Base-by-base conservation (phyloP, 1,140 invertebrate species). In the Drosophila parabipectinata region DNA sequence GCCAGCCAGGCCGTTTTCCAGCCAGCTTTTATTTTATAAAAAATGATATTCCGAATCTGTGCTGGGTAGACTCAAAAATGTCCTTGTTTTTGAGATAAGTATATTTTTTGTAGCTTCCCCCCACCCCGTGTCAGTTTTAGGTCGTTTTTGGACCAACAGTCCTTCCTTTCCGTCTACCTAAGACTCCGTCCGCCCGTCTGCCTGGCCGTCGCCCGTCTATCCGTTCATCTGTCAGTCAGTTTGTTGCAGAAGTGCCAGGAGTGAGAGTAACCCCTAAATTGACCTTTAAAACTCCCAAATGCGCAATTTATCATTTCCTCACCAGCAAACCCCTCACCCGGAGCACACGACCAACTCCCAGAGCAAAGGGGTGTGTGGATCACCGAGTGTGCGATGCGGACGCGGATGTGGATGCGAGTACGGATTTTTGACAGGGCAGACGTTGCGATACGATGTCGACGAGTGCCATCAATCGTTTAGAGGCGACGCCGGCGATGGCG, bases 221-320 rank as follows among this genome's bases (percentile, higher is more conserved):
- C n/a, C 47, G 41, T 50, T 71, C 52, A 69, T 69, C 79, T 75
- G 79, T 75, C 79, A 78, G 74, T 71, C 69, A 74, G 63, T 28
- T 73, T 74, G 59, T 82, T 68, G 32, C 73, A 21, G 55, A 41
- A 45, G 18, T 54, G 47, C 28, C 15, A n/a, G 24, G 50, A 39
- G 58, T 50, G 75, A 72, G 78, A 76, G 51, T 82, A 78, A 90
- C 87, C 87, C 87, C 88, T 90, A 90, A 90, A 87, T 83, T 90
- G 82, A 90, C 87, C 87, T 90, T 85, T 90, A 90, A 90, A 90
- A 90, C 88, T 90, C 87, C 82, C 87, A 90, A 90, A 90, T 90
- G 87, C 88, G 81, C 87, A 90, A 90, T 90, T 90, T 90, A 90
- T 90, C 87, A 90, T 90, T 90, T 90, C 84, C 83, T 79, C 84